Base-by-base conservation (phyloP, 2,888 invertebrate species). In the Papilio gigon region DNA sequence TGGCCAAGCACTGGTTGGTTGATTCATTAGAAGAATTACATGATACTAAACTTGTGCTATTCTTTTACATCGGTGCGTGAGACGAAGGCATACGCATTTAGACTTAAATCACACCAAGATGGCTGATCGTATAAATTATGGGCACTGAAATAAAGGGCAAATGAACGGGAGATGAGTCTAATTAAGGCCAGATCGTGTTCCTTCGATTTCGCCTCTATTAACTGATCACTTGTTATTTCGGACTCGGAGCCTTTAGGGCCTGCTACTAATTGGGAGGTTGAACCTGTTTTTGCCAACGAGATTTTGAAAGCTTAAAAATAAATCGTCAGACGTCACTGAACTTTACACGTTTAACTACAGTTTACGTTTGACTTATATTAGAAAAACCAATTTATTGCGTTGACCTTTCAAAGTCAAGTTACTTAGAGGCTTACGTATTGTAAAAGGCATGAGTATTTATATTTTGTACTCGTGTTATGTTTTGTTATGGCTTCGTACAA, bases 151-250 rank as follows among this genome's bases (percentile, higher is more conserved):
- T 65, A 42, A 33, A 56, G 61, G 20, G 42, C 20, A 59, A 42
- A 69, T 65, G 61, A 69, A 56, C 53, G 50, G 44, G 44, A 33
- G 65, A 60, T 69, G 69, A 62, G 65, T 25, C 56, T 61, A 69
- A 69, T 69, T 65, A 69, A 56, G 53, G 61, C 25, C 65, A 65
- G 53, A 65, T 65, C 33, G 65, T 53, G 65, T 65, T 65, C 60
- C 27, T 42, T 53, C 33, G 68, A 65, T 65, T 69, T 59, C 64
- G 59, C 53, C 56, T 61, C 44, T 56, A 65, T 69, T 61, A 65
- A 61, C 65, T 25, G 69, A 65, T 65, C 61, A 61, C 65, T 65
- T 65, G 65, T 69, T 53, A 61, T 69, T 56, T 62, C 30, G 59
- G 59, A 35, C 53, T 33, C 27, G 53, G 42, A 53, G 33, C 33